phyloP scores from a whole-genome alignment of 2,797 vertebrate species.

The Hippoglossus hippoglossus region DNA sequence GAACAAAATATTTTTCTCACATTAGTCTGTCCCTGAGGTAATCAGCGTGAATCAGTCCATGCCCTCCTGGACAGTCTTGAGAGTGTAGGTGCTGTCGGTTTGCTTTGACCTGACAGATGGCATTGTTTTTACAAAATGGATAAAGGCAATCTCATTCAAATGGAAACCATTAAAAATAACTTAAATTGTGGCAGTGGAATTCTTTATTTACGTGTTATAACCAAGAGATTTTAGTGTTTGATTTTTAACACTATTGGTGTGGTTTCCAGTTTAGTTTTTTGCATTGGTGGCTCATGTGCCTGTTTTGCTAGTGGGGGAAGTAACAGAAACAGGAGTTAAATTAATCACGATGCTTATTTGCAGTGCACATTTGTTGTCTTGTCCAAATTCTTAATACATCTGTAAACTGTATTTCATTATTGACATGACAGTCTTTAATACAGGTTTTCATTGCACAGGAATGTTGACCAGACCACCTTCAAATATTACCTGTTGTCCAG shows the following conservation, averaged over 20 bases:
- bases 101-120: constrained; percentile 12
- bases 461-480: background rate
- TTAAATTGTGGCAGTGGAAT: background rate
- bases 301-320: background rate
- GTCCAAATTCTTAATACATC: no score
- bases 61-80: constrained; percentile 10
- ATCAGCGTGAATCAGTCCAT: background rate
- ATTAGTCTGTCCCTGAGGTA: background rate
- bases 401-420: background rate
- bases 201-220: background rate
- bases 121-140: constrained; percentile 1
- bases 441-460: background rate
- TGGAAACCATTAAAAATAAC: background rate
- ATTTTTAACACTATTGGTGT: background rate
- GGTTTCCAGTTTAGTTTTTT: constrained; percentile 1
- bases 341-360: background rate
- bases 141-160: background rate
- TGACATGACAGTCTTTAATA: background rate
- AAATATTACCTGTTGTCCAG: constrained; percentile 1
- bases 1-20: background rate
- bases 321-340: background rate
- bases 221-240: background rate
- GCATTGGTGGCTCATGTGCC: background rate
- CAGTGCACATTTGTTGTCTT: background rate
- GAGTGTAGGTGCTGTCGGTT: background rate